Evolutionary conservation across 1,140 invertebrate species (phyloP).

Genomic region (Latrodectus geometricus): DNA sequence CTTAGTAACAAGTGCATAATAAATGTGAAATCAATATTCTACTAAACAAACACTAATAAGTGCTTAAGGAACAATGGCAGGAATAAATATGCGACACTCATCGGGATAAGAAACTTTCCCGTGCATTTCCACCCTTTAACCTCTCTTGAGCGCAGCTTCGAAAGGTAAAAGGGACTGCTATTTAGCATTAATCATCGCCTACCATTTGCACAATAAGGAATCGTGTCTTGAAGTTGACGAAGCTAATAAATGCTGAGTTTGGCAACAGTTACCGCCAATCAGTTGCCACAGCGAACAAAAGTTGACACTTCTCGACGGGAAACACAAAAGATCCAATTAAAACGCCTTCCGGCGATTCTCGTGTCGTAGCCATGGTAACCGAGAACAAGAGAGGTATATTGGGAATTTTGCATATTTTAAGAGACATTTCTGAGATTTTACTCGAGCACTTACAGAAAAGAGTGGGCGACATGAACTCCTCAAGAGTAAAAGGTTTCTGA

Average conservation of each 20-base stretch:
- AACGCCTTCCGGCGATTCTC: slow-evolving; percentile 20
- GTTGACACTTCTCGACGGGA: slow-evolving; percentile 38
- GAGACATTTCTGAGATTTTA: too few relatives aligned
- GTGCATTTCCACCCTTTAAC: neutral
- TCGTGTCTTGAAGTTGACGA: slow-evolving; percentile 31
- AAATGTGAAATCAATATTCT: too few relatives aligned
- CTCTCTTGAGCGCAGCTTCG: neutral
- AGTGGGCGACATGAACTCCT: too few relatives aligned
- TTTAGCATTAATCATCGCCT: neutral
- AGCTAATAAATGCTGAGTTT: slow-evolving; percentile 38
- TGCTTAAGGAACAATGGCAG: too few relatives aligned
- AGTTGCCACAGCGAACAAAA: slow-evolving; percentile 30
- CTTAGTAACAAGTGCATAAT: too few relatives aligned
- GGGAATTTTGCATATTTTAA: neutral
- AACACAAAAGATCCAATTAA: slow-evolving; percentile 56
- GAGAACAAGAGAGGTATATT: neutral
- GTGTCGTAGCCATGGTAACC: slow-evolving; percentile 50
- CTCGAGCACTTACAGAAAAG: too few relatives aligned
- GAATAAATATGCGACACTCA: too few relatives aligned
- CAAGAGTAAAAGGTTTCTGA: too few relatives aligned
- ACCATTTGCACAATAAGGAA: neutral
- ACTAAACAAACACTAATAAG: too few relatives aligned
- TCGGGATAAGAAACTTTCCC: neutral
- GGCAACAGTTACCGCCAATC: slow-evolving; percentile 50
- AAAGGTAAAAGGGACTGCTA: neutral